Base-by-base conservation (phyloP, 2,888 invertebrate genomes). In the Himalopsyche tibetana region DNA sequence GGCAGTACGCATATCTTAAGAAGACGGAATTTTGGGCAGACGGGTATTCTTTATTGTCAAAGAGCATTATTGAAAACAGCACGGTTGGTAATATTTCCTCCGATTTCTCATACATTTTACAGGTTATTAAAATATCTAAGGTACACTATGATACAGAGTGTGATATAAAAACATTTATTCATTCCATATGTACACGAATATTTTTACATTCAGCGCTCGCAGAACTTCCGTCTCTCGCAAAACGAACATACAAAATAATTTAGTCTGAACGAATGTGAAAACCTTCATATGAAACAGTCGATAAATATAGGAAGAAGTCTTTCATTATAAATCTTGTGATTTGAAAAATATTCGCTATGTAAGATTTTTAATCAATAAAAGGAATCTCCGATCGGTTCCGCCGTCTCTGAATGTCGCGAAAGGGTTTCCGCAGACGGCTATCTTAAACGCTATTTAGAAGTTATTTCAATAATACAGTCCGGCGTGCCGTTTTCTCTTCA, bases 41-140 rank as follows among this genome's bases (percentile, higher is more conserved):
- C 74, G 38, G 74, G 74, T 74, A 36, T 74, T 38, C 36, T 55
- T 87, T 87, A 88, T 88, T 88, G 88, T 88, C 88, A 80, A 63
- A 40, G 82, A 87, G 83, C 83, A 82, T 82, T 82, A 55, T 69
- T 55, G 80, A 86, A 88, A 84, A 84, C 69, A 87, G 87, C 87
- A 80, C 85, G 86, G 83, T 80, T 87, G 88, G 87, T 88, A 88
- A 88, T 88, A 88, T 87, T 83, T 87, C 87, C 87, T 87, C 55
- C 81, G 56, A 63, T 86, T 82, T 86, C 74, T 82, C 84, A 84
- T 88, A 87, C 74, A 84, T 74, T 86, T 88, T 88, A 88, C 80
- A 83, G 55, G 63, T 88, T 84, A 84, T 87, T 83, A 86, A 74
- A 87, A 86, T 85, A 82, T 86, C 87, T 88, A 88, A 88, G 86